A percentile compares a stretch with the other conserved stretches of the same genome.
phyloP scores from a whole-genome alignment of 2,113 vertebrate genomes.

The Ciconia maguari region DNA sequence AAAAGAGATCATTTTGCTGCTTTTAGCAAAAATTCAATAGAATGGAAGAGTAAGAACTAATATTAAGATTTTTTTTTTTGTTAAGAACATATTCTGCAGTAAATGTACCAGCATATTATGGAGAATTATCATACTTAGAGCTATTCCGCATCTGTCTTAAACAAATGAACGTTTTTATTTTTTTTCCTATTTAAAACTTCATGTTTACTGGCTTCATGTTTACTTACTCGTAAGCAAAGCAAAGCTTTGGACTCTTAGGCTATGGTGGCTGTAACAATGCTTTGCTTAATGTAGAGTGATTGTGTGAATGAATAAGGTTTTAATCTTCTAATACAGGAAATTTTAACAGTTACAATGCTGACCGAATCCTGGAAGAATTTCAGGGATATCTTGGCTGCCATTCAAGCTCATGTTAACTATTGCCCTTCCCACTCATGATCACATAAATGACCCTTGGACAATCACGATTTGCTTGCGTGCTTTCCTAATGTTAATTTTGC shows the following conservation, averaged over 20 bases:
- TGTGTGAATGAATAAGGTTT: not conserved
- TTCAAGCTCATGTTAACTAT: not conserved
- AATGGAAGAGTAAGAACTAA: not conserved
- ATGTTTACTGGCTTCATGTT: slow-evolving; percentile 17
- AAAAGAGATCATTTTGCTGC: not conserved
- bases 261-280: not conserved
- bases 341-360: not conserved
- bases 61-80: not conserved
- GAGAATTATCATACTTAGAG: not conserved
- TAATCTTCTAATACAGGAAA: not conserved
- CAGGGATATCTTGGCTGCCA: fast-evolving
- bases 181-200: not conserved
- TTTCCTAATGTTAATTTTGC: not conserved
- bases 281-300: not conserved
- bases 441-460: not conserved
- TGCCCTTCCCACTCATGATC: not conserved
- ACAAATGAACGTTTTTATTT: not conserved
- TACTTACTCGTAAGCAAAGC: slow-evolving; percentile 5
- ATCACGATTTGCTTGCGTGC: not conserved
- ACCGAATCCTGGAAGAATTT: not conserved
- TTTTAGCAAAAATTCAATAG: slow-evolving; percentile 30
- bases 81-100: not conserved
- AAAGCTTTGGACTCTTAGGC: not conserved
- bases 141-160: not conserved
- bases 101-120: slow-evolving; percentile 21